Evolutionary conservation across 2,113 vertebrate species (phyloP).

Genomic region (Carlito syrichta): DNA sequence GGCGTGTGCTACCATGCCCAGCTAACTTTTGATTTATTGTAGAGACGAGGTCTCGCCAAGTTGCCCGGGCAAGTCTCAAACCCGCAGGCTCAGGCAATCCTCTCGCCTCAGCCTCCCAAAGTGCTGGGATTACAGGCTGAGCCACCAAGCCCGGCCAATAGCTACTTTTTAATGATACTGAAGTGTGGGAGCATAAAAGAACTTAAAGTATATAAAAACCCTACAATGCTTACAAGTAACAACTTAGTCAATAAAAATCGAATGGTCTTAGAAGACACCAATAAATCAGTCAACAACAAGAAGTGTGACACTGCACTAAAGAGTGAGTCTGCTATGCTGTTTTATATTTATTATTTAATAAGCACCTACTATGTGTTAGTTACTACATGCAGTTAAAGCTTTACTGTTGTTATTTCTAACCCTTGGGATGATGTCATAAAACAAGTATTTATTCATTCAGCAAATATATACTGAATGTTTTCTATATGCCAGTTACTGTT

Average conservation of each 20-base stretch:
- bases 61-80: too few relatives aligned
- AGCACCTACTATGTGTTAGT: not conserved
- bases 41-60: too few relatives aligned
- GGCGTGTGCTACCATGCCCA: too few relatives aligned
- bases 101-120: too few relatives aligned
- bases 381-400: not conserved
- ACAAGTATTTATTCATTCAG: not conserved
- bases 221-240: not conserved
- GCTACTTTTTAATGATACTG: constrained; percentile 6
- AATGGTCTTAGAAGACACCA: not conserved
- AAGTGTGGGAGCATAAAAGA: constrained; percentile 1
- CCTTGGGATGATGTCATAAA: not conserved
- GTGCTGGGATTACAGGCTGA: too few relatives aligned
- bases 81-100: too few relatives aligned
- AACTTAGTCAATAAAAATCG: not conserved
- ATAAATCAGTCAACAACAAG: not conserved
- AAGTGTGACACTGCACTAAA: not conserved
- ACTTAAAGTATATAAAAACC: not conserved
- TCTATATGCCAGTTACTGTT: not conserved
- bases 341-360: not conserved
- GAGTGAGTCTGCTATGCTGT: not conserved
- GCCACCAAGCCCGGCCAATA: too few relatives aligned
- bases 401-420: constrained; percentile 23
- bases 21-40: too few relatives aligned
- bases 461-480: not conserved